Evolutionary conservation across 1,140 invertebrate species (phyloP), one percentile per base, ranked within the genome.

Genomic region (Drosophila pandora): DNA sequence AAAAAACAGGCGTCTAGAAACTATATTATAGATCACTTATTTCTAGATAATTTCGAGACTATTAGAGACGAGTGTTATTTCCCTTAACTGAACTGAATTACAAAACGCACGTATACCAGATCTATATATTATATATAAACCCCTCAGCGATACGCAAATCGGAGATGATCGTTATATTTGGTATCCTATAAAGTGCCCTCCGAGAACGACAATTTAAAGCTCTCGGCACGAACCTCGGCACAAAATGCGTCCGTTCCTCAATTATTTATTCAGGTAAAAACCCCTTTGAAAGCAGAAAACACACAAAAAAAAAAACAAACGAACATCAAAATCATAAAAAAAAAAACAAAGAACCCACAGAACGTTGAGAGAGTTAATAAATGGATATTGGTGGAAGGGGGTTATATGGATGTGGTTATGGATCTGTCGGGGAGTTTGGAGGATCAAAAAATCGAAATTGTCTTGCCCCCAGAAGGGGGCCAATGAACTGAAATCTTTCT

Each of bases 221-320:
- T 54, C 60, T 45, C 77, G 64, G 68, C 82, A 84, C 81, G 81
- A 87, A 77, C 82, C 23, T 61, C 49, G 17, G 17, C 17, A 17
- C 17, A 17, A 47, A 71, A 75, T 87, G 64, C 30, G 63, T 48
- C 62, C 52, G 37, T 69, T n/a, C 25, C 3, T 21, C 39, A 48
- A 83, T 83, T 79, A 82, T 59, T 43, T 77, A 82, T 83, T 75
- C 79, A 70, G 79, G 79, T 79, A 70, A 82, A 82, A 82, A 82
- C 79, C 79, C 79, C 79, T 73, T 67, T 45, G 22, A 6, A 10
- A 41, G 52, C 37, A 32, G 5, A n/a, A 50, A 50, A 50, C n/a
- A 10, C 6, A 32, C 25, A 21, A 12, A 34, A 12, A 1, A 32
- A 52, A 68, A 56, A 69, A 67, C 63, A 67, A 56, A 68, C 41